These are phyloP conservation scores for Coelinius sp. DNA, from an alignment of 2,888 invertebrate genomes.

Conservation along the genomic window DNA sequence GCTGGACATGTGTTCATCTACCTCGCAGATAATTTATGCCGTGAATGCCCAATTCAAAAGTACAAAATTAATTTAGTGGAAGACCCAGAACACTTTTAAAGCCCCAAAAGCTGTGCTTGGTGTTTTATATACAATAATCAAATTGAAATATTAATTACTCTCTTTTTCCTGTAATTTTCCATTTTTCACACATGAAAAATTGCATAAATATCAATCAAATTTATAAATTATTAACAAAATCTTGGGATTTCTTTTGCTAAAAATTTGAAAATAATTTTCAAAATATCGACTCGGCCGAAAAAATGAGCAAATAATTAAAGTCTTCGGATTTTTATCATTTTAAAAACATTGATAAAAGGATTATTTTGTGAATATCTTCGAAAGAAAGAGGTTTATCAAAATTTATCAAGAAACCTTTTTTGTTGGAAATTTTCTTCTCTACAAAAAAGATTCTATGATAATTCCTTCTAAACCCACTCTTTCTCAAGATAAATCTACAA, in stretches of 20 bases:
- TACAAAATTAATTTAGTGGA: conserved; percentile 46
- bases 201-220: neutral
- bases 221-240: neutral
- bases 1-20: neutral
- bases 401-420: no score
- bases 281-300: no score
- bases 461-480: no score
- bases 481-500: no score
- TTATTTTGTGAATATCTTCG: no score
- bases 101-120: neutral
- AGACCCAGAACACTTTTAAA: conserved; percentile 32
- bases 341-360: no score
- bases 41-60: conserved; percentile 7
- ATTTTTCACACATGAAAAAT: neutral
- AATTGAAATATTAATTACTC: neutral
- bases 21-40: neutral
- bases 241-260: neutral
- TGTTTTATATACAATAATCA: conserved; percentile 4
- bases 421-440: no score
- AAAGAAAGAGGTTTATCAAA: no score
- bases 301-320: no score
- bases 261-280: no score
- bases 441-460: no score
- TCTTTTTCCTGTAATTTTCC: neutral
- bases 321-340: no score